These are phyloP conservation scores for Gila orcuttii DNA, from an alignment of 2,113 vertebrate species.

Conservation along the genomic window DNA sequence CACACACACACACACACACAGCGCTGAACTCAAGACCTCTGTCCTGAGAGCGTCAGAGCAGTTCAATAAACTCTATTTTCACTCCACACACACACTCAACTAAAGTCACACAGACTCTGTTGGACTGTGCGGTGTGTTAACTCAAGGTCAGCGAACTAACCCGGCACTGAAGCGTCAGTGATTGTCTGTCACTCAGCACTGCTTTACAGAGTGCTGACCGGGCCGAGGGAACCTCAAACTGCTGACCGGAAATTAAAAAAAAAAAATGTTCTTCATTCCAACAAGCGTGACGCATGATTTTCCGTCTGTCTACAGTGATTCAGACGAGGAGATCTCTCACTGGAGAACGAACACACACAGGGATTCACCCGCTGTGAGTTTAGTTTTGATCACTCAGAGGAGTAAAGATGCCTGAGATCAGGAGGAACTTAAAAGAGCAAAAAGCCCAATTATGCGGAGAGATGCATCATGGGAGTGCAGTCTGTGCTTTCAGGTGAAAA, in stretches of 20 bases:
- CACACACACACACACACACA: background rate
- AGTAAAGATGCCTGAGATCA: conserved; percentile 7
- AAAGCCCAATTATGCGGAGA: conserved; percentile 12
- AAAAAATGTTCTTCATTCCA: background rate
- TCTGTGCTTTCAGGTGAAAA: conserved; percentile 5
- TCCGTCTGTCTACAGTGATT: background rate
- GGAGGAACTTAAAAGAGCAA: conserved; percentile 26
- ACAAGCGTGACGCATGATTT: background rate
- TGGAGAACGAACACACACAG: background rate
- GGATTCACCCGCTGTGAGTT: background rate
- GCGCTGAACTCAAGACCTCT: background rate
- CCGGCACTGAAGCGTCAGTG: background rate
- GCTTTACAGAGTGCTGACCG: background rate
- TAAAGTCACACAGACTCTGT: background rate
- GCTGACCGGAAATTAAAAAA: background rate
- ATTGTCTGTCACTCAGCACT: background rate
- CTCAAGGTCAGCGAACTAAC: conserved; percentile 22
- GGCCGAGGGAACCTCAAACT: background rate
- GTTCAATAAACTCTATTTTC: background rate
- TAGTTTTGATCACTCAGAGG: conserved; percentile 11
- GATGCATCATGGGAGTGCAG: background rate
- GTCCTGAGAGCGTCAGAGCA: background rate
- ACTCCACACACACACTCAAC: background rate
- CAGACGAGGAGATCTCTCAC: background rate
- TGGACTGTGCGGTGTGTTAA: background rate